Evolutionary conservation across 2,888 invertebrate genomes (phyloP).

Genomic region (Drosophila robusta): DNA sequence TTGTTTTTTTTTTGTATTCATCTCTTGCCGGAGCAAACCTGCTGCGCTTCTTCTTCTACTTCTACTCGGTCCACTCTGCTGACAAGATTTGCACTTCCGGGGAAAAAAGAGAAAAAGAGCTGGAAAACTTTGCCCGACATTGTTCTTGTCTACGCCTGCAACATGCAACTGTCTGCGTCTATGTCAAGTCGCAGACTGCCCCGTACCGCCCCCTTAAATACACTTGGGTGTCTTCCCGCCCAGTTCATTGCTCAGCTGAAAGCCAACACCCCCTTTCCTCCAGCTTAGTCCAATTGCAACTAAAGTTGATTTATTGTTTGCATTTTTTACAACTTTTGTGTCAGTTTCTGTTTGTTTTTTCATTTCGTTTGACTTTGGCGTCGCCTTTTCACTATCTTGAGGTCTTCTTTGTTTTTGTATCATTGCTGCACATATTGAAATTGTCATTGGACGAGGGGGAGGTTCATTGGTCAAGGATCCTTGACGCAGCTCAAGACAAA

Average conservation of each 20-base stretch:
- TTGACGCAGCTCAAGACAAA: conserved; percentile 23
- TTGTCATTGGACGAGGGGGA: conserved; percentile 16
- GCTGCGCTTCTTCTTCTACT: background rate
- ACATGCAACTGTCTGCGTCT: conserved; percentile 33
- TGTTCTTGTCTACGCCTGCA: conserved; percentile 43
- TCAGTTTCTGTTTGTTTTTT: conserved; percentile 59
- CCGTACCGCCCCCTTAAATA: background rate
- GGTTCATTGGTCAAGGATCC: conserved; percentile 35
- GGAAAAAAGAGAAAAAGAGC: background rate
- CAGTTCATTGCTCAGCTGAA: conserved; percentile 32
- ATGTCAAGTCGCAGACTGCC: conserved; percentile 13
- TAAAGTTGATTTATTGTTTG: conserved; percentile 67
- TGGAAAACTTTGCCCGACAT: conserved; percentile 53
- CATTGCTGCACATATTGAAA: conserved; percentile 45
- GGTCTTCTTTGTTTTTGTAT: conserved; percentile 25
- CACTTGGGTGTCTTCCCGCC: conserved; percentile 1
- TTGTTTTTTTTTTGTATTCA: background rate
- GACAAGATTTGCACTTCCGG: conserved; percentile 63
- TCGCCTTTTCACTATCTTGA: conserved; percentile 9
- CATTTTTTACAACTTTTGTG: conserved; percentile 57
- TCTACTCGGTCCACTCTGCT: conserved; percentile 23
- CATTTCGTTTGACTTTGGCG: conserved; percentile 53
- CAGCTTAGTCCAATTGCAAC: conserved; percentile 32
- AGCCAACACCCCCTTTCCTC: conserved; percentile 10
- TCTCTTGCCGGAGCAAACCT: conserved; percentile 24